phyloP scores from a whole-genome alignment of 2,888 invertebrate species.

The Nomada lathburiana region DNA sequence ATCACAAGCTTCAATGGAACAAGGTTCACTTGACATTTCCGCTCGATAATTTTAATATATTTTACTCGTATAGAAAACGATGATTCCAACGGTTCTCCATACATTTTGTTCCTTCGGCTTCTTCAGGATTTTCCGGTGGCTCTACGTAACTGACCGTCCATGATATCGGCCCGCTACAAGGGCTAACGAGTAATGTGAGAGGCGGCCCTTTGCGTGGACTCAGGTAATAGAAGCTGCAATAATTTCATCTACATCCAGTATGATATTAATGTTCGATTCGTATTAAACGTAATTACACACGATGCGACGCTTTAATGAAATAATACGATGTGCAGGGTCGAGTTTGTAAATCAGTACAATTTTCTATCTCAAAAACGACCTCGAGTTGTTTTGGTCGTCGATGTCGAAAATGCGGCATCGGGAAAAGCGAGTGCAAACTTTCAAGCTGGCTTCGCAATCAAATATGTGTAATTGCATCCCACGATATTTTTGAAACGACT shows the following conservation, averaged over 20 bases:
- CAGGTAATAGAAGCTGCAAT: slow-evolving; percentile 83
- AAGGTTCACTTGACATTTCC: neutral
- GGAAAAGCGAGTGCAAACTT: too few relatives aligned
- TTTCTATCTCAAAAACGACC: too few relatives aligned
- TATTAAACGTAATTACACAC: slow-evolving; percentile 52
- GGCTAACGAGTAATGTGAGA: slow-evolving; percentile 82
- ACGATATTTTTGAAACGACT: too few relatives aligned
- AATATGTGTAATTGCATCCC: too few relatives aligned
- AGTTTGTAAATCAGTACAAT: too few relatives aligned
- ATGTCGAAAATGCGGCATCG: too few relatives aligned
- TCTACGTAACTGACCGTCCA: slow-evolving; percentile 83
- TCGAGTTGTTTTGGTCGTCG: too few relatives aligned
- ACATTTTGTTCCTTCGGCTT: slow-evolving; percentile 79
- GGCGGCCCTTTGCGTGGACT: slow-evolving; percentile 82
- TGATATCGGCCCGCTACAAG: slow-evolving; percentile 82
- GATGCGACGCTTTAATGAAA: neutral
- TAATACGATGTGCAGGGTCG: neutral
- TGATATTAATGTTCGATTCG: slow-evolving; percentile 76
- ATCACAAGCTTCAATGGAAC: neutral
- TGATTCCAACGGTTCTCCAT: slow-evolving; percentile 34
- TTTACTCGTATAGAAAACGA: neutral
- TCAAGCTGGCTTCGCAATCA: too few relatives aligned
- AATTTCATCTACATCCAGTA: slow-evolving; percentile 82
- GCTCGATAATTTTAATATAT: neutral
- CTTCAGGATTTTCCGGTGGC: slow-evolving; percentile 80